These are phyloP conservation scores for Drosophila ironensis DNA, from an alignment of 1,140 invertebrate genomes.

Conservation along the genomic window DNA sequence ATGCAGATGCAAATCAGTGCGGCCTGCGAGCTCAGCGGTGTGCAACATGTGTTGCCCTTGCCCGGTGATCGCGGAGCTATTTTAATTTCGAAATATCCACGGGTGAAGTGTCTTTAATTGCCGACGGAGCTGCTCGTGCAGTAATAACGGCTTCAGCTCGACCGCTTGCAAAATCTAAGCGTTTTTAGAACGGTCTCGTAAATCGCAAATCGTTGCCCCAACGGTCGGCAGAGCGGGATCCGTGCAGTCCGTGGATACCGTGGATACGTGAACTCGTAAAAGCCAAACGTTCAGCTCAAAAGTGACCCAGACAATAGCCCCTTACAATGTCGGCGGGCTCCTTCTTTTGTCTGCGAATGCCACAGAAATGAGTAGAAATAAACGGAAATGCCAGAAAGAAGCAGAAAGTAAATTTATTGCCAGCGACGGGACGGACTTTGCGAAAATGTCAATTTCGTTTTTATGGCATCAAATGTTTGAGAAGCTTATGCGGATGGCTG, in stretches of 20 bases:
- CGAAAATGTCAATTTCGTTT: constrained; percentile 78
- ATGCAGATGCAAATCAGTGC: constrained; percentile 70
- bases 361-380: constrained; percentile 61
- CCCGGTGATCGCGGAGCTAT: constrained; percentile 19
- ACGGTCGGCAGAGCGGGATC: background rate
- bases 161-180: constrained; percentile 66
- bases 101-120: constrained; percentile 32
- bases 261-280: constrained; percentile 71
- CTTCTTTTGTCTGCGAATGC: constrained; percentile 41
- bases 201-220: constrained; percentile 56
- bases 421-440: constrained; percentile 67
- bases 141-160: constrained; percentile 50
- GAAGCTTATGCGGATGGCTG: constrained; percentile 69
- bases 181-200: constrained; percentile 63
- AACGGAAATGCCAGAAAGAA: constrained; percentile 45
- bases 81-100: background rate
- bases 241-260: constrained; percentile 4
- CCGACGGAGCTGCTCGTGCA: constrained; percentile 29
- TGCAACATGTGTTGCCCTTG: constrained; percentile 48
- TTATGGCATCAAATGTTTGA: constrained; percentile 74
- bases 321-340: constrained; percentile 60
- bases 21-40: constrained; percentile 31
- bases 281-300: constrained; percentile 24
- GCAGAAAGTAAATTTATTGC: constrained; percentile 62
- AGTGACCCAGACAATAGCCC: constrained; percentile 36